A percentile compares a stretch with the other conserved stretches of the same genome.
Conservation (phyloP, 2,888 invertebrate genomes). For the Agrochola litura region DNA sequence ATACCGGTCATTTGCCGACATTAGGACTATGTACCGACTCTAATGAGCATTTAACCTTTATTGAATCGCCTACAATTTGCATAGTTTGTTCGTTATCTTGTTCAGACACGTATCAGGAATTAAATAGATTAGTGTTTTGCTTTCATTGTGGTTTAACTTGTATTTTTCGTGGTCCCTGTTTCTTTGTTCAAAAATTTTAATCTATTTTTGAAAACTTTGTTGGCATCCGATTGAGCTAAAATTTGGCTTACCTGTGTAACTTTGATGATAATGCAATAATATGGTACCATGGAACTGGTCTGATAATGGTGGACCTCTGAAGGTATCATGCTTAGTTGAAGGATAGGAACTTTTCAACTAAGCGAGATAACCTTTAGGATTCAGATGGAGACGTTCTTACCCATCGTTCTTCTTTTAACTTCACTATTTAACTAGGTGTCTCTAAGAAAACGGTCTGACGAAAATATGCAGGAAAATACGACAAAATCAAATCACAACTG, state of each 20-base stretch:
- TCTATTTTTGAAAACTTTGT: neutral
- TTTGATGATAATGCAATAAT: neutral
- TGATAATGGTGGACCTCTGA: no score
- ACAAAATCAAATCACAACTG: neutral
- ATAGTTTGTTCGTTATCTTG: slow-evolving; percentile 13
- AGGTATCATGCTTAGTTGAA: no score
- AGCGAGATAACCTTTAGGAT: no score
- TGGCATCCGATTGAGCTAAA: neutral
- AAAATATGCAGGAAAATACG: no score
- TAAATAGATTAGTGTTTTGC: neutral
- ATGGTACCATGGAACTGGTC: neutral
- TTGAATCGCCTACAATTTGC: slow-evolving; percentile 45
- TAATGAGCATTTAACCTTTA: slow-evolving; percentile 49
- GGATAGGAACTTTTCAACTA: no score
- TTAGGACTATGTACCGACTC: slow-evolving; percentile 14
- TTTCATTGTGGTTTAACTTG: neutral
- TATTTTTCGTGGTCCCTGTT: neutral
- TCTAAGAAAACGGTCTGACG: neutral
- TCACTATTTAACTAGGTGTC: neutral
- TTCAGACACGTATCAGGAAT: slow-evolving; percentile 2
- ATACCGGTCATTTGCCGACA: slow-evolving; percentile 41
- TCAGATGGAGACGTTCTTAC: no score
- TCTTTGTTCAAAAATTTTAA: neutral
- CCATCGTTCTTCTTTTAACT: neutral
- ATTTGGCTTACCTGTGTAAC: neutral